Evolutionary conservation across 1,140 invertebrate species (phyloP).

Genomic region (Medauroidea extradentata): DNA sequence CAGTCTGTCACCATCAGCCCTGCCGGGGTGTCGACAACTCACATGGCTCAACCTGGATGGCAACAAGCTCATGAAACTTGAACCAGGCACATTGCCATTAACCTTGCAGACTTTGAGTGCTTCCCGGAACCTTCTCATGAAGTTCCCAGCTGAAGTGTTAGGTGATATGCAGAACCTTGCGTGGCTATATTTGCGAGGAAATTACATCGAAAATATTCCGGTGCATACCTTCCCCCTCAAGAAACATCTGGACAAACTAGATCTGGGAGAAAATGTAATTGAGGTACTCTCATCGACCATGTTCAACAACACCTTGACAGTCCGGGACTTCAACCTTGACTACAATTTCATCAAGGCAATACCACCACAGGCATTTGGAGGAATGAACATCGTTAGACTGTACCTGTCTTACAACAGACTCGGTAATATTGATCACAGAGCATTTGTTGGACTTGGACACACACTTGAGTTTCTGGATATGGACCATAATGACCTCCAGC

Average conservation of each 20-base stretch:
- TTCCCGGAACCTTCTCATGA: conserved; percentile 67
- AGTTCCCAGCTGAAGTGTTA: conserved; percentile 60
- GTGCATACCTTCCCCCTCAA: conserved; percentile 56
- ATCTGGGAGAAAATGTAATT: conserved; percentile 72
- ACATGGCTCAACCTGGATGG: conserved; percentile 68
- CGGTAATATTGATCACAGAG: conserved; percentile 57
- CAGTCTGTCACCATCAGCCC: conserved; percentile 25
- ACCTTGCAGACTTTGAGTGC: conserved; percentile 67
- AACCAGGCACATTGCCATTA: conserved; percentile 53
- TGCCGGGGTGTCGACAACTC: conserved; percentile 56
- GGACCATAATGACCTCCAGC: conserved; percentile 69
- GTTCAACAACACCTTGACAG: conserved; percentile 63
- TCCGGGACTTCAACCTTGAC: conserved; percentile 78
- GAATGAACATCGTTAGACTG: conserved; percentile 64
- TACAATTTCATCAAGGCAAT: conserved; percentile 66
- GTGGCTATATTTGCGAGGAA: conserved; percentile 76
- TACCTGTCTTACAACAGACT: conserved; percentile 76
- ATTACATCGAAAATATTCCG: conserved; percentile 63
- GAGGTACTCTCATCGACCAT: conserved; percentile 52
- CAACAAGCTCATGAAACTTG: conserved; percentile 59
- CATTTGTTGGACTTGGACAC: conserved; percentile 65
- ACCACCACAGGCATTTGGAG: conserved; percentile 58
- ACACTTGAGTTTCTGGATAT: conserved; percentile 77
- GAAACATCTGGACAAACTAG: conserved; percentile 69
- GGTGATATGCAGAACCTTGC: conserved; percentile 51